Conservation (phyloP, 1,140 invertebrate genomes). For the Pristionchus pacificus region DNA sequence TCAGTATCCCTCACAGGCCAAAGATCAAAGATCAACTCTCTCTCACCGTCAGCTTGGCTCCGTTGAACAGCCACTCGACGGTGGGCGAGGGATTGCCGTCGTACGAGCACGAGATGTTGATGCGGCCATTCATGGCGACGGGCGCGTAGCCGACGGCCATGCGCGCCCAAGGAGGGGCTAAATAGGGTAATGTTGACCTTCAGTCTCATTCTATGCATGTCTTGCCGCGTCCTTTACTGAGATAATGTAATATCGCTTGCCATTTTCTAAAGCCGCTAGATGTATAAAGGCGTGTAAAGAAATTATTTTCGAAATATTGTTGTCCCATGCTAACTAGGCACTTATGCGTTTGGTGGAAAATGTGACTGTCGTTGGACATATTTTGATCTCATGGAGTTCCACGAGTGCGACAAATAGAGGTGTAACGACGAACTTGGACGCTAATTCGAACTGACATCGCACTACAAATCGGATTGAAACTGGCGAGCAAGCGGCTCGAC, state of each 20-base stretch:
- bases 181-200: too few species aligned
- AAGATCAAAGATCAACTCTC: too few species aligned
- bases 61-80: conserved; percentile 35
- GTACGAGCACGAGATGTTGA: conserved; percentile 26
- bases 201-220: background rate
- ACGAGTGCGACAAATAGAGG: too few species aligned
- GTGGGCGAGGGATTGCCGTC: conserved; percentile 28
- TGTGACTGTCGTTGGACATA: too few species aligned
- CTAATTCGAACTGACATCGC: too few species aligned
- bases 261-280: background rate
- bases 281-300: background rate
- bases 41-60: conserved; percentile 31
- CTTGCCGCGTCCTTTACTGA: too few species aligned
- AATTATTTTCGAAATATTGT: background rate
- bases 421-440: too few species aligned
- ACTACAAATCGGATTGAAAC: too few species aligned
- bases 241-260: too few species aligned
- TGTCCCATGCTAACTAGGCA: background rate
- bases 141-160: conserved; percentile 20
- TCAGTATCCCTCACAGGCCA: too few species aligned
- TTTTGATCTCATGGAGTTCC: too few species aligned
- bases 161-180: conserved; percentile 28
- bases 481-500: too few species aligned
- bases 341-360: background rate
- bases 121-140: conserved; percentile 14